Conservation (phyloP, 2,113 vertebrate genomes). For the Halichoerus grypus region DNA sequence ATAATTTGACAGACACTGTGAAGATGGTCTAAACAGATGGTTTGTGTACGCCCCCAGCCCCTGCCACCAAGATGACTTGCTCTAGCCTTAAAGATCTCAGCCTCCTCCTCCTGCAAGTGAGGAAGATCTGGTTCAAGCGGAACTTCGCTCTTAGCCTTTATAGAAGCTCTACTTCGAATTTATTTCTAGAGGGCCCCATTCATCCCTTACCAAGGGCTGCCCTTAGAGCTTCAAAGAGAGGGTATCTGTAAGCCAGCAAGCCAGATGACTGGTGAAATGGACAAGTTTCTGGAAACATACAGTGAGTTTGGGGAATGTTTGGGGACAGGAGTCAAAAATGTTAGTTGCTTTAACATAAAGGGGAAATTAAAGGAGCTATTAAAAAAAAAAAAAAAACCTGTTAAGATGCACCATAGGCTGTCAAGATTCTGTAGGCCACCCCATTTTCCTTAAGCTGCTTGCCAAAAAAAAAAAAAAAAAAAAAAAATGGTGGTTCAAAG, state of each 20-base stretch:
- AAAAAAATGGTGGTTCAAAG: neutral
- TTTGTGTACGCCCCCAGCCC: neutral
- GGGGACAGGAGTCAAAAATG: neutral
- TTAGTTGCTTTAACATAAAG: neutral
- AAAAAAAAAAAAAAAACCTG: neutral
- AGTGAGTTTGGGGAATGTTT: neutral
- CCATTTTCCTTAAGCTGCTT: neutral
- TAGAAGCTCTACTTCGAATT: neutral
- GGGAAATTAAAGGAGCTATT: neutral
- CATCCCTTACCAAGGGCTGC: neutral
- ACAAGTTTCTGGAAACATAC: neutral
- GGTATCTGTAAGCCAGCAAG: neutral
- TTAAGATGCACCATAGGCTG: neutral
- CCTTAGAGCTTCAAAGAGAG: neutral
- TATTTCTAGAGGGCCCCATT: neutral
- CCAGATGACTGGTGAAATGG: neutral
- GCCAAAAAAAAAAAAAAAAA: neutral
- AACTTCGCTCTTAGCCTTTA: neutral
- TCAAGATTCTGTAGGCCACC: neutral
- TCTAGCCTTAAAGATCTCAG: neutral
- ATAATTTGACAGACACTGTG: neutral
- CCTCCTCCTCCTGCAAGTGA: too few relatives aligned
- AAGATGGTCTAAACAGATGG: too few relatives aligned
- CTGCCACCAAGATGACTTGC: neutral
- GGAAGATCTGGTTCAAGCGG: neutral